Evolutionary conservation across 2,113 vertebrate species (phyloP).

Genomic region (Phyllostomus discolor): DNA sequence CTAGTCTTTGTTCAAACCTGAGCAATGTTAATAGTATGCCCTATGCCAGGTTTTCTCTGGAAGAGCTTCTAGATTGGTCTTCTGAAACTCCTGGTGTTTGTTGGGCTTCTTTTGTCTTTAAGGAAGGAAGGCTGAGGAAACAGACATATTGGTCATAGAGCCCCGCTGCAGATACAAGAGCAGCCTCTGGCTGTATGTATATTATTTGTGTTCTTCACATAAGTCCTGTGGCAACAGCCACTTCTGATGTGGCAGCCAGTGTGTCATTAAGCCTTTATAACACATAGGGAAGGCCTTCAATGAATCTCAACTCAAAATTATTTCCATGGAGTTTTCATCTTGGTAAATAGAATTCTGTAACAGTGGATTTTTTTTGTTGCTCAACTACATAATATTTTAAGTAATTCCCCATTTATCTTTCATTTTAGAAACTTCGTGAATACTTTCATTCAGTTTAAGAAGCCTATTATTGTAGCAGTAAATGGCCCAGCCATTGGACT

Average conservation of each 20-base stretch:
- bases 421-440: conserved; percentile 93
- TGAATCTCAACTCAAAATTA: not conserved
- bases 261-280: rapidly evolving
- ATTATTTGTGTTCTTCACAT: rapidly evolving
- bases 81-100: not conserved
- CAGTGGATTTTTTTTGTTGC: conserved; percentile 47
- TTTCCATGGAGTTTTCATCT: not conserved
- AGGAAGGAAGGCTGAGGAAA: not conserved
- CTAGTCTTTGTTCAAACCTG: too few species aligned
- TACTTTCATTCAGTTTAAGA: conserved; percentile 99
- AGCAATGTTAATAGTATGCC: not conserved
- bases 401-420: conserved; percentile 74
- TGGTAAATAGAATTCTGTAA: not conserved
- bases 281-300: not conserved
- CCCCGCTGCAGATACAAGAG: not conserved
- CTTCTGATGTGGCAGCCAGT: rapidly evolving
- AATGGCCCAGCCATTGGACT: conserved; percentile 96
- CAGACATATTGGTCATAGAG: not conserved
- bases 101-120: not conserved
- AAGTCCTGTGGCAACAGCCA: not conserved
- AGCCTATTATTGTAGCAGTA: conserved; percentile 97
- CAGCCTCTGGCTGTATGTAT: not conserved
- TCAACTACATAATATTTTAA: conserved; percentile 10
- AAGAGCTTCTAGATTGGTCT: not conserved
- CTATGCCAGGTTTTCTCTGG: rapidly evolving